phyloP scores from a whole-genome alignment of 2,113 vertebrate genomes.

The Tachysurus vachellii region DNA sequence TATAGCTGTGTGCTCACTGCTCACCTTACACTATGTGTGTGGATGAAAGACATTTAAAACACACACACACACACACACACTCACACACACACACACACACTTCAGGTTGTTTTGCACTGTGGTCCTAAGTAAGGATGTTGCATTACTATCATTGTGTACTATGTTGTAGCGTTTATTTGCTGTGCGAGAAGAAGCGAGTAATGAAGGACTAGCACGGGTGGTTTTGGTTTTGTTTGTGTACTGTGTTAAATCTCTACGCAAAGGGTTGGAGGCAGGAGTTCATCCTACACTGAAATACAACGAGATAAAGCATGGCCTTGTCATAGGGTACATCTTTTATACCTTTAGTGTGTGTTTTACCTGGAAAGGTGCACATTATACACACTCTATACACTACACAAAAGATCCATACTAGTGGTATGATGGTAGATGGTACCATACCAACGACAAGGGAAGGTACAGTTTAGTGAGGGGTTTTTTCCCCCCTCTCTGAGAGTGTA shows the following conservation, averaged over 20 bases:
- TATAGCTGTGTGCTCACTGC: constrained; percentile 25
- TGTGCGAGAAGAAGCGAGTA: not conserved
- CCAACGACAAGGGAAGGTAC: not conserved
- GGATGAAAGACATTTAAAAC: constrained; percentile 53
- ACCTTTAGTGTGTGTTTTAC: not conserved
- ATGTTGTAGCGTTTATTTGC: constrained; percentile 32
- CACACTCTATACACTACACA: not conserved
- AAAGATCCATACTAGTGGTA: not conserved
- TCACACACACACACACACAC: not conserved
- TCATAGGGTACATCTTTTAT: not conserved
- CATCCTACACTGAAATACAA: no score
- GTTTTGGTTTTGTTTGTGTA: not conserved
- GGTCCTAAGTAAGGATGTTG: constrained; percentile 45
- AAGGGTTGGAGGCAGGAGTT: not conserved
- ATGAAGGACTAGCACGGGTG: not conserved
- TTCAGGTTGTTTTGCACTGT: constrained; percentile 72
- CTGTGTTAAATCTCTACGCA: constrained; percentile 8
- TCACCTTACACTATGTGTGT: constrained; percentile 58
- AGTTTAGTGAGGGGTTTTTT: not conserved
- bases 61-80: not conserved
- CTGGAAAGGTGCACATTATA: not conserved
- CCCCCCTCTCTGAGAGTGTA: not conserved
- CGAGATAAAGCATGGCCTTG: not conserved
- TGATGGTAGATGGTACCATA: not conserved
- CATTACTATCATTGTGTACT: constrained; percentile 28